Evolutionary conservation across 2,113 vertebrate genomes (phyloP), one percentile per base, ranked within the genome.

Genomic region (Melanotaenia duboulayi): DNA sequence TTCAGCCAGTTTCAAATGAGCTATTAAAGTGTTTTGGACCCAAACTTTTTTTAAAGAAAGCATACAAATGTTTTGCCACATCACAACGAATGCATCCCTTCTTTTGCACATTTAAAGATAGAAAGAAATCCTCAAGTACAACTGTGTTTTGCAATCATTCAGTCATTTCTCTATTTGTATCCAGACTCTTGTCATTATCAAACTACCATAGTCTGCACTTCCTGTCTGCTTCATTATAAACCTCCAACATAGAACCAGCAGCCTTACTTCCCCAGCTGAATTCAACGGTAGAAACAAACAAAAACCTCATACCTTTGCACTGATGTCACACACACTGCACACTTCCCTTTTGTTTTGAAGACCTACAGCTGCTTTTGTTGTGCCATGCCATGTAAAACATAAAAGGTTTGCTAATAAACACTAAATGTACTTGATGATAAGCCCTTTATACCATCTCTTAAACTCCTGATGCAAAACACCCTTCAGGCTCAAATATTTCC

Each of bases 391-490:
- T 4, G 42, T 13, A 3, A 17, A 6, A 19, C 19, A 48, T 19
- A 17, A n/a, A 7, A 48, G 17, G 4, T 19, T n/a, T n/a, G 44
- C 44, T 48, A 17, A 48, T 7, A 48, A 19, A 46, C 28, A 4
- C 32, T 35, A 35, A 7, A 35, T 35, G 1, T 35, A 35, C 32
- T 35, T 9, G 8, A 8, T 6, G 0, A 19, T 19, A 48, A n/a
- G 17, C 44, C 44, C 1, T n/a, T 44, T 57, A n/a, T 42, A 13
- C 1, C 8, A 16, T 50, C 7, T 40, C 28, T 59, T 4, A 57
- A 50, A 51, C 10, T 0, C 46, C 13, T 11, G 4, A 75, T 9
- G 9, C 65, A 86, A 71, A 68, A 37, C 52, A 35, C 23, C 22
- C 16, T 7, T 11, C 4, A 11, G 8, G 66, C 46, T 63, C 4